Evolutionary conservation across 2,113 vertebrate genomes (phyloP).

Genomic region (Gymnogyps californianus): DNA sequence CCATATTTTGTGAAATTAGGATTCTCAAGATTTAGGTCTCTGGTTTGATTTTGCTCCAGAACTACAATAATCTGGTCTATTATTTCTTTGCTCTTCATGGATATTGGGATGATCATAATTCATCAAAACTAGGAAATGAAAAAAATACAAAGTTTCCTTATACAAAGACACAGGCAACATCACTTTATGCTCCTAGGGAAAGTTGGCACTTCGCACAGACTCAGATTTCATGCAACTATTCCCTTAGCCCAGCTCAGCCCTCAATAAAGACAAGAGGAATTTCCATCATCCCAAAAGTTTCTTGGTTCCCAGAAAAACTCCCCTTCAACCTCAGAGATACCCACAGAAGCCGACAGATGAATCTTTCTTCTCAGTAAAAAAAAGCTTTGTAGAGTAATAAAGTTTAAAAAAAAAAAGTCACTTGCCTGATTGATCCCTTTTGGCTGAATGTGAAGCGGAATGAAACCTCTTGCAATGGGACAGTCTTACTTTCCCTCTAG

Average conservation of each 20-base stretch:
- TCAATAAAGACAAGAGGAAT: background rate
- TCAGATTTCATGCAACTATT: background rate
- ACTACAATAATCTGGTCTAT: background rate
- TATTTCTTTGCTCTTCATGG: background rate
- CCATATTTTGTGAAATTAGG: background rate
- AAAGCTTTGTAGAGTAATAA: background rate
- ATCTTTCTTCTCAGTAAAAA: background rate
- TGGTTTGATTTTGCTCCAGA: background rate
- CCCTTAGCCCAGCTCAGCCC: background rate
- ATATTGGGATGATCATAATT: background rate
- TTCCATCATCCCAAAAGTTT: background rate
- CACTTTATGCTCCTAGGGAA: background rate
- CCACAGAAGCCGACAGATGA: background rate
- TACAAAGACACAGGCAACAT: background rate
- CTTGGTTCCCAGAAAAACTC: background rate
- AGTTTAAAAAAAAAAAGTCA: background rate
- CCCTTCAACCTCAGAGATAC: background rate
- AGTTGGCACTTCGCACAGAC: background rate
- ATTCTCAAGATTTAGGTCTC: background rate
- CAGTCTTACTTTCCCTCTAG: background rate
- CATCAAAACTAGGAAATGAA: background rate
- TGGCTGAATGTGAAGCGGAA: background rate
- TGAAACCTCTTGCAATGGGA: background rate
- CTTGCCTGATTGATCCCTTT: background rate
- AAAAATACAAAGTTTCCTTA: background rate